Evolutionary conservation across 2,113 vertebrate species (phyloP).

Genomic region (Nibea coibor): DNA sequence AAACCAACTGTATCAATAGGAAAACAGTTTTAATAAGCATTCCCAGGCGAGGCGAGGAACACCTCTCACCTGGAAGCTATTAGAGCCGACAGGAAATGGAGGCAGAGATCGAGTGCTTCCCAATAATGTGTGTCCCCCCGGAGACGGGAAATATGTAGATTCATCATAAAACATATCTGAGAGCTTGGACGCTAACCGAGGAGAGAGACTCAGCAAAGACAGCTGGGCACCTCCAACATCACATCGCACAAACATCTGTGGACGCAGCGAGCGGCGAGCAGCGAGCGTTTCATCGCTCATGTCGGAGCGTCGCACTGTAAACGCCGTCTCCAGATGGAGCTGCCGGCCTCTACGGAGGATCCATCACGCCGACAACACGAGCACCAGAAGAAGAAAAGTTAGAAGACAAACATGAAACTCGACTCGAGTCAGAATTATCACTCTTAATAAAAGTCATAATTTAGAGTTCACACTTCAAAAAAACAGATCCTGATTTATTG

Average conservation of each 20-base stretch:
- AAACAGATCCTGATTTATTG: no score
- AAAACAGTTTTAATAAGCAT: slow-evolving; percentile 83
- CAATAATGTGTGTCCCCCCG: slow-evolving; percentile 71
- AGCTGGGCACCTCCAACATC: slow-evolving; percentile 72
- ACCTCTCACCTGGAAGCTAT: slow-evolving; percentile 84
- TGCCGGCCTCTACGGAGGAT: neutral
- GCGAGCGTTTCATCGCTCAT: slow-evolving; percentile 69
- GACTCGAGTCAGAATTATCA: no score
- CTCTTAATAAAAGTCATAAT: no score
- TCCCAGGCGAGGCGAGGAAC: slow-evolving; percentile 75
- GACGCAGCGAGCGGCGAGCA: slow-evolving; percentile 31
- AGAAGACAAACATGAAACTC: no score
- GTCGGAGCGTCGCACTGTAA: slow-evolving; percentile 58
- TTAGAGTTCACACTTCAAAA: no score
- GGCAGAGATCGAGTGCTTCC: slow-evolving; percentile 78
- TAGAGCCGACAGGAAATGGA: slow-evolving; percentile 81
- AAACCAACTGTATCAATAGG: slow-evolving; percentile 83
- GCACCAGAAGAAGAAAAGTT: no score
- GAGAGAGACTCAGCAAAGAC: slow-evolving; percentile 65
- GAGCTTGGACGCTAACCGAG: slow-evolving; percentile 52
- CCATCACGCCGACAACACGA: no score
- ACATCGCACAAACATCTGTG: slow-evolving; percentile 72
- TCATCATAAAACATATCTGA: slow-evolving; percentile 78
- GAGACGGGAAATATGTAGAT: slow-evolving; percentile 78
- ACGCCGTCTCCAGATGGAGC: slow-evolving; percentile 68